Conservation (phyloP, 2,888 invertebrate species). For the Cantharis nigra region DNA sequence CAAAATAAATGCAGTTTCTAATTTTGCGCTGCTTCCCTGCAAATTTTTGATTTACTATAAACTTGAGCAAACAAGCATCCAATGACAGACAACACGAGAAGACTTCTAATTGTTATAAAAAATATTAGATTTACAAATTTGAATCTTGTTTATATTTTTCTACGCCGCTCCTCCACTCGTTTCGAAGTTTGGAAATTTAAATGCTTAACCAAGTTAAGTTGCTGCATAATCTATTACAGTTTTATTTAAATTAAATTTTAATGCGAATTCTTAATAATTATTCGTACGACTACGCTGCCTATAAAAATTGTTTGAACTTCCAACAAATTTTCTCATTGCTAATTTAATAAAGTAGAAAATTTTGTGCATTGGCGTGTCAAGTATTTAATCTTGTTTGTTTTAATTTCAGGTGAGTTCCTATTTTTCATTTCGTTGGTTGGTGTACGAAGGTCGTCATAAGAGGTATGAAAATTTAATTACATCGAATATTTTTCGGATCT, state of each 20-base stretch:
- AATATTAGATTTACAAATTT: background rate
- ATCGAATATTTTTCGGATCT: background rate
- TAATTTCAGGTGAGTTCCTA: background rate
- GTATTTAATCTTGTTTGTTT: background rate
- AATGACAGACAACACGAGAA: too few species aligned
- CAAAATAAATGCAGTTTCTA: too few species aligned
- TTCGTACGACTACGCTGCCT: background rate
- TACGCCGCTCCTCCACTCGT: background rate
- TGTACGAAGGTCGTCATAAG: background rate
- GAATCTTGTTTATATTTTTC: too few species aligned
- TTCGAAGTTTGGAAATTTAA: background rate
- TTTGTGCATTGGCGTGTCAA: background rate
- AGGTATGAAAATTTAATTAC: background rate
- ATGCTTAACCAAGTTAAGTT: background rate
- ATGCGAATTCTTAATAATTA: background rate
- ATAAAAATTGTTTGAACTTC: background rate
- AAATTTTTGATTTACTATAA: too few species aligned
- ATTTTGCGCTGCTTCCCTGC: too few species aligned
- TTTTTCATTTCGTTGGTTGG: background rate
- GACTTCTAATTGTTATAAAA: too few species aligned
- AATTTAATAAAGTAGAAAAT: background rate
- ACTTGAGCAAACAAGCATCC: too few species aligned
- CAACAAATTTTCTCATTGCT: background rate
- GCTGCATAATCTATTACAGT: background rate
- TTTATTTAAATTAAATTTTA: background rate